A percentile compares a stretch with the other conserved stretches of the same genome.
Evolutionary conservation across 1,140 invertebrate species (phyloP).

Genomic region (Branchinecta lindahli): DNA sequence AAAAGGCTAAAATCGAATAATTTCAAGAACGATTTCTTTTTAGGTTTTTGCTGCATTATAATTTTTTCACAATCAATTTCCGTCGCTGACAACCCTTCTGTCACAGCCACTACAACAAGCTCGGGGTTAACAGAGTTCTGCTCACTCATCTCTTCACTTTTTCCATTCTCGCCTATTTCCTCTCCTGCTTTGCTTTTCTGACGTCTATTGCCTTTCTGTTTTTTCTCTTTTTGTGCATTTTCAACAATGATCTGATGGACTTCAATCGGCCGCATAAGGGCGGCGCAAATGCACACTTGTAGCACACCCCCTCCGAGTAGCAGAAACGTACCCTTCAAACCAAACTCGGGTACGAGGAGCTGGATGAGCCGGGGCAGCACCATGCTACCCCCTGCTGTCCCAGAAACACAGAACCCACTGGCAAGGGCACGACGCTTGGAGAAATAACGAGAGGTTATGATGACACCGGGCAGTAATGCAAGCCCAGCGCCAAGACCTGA

Average conservation of each 20-base stretch:
- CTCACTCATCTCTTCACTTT: no score
- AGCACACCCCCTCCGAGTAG: conserved; percentile 58
- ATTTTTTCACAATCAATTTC: no score
- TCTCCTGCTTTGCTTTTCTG: background rate
- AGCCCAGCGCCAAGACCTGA: conserved; percentile 58
- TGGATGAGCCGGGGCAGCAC: conserved; percentile 57
- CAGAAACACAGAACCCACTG: conserved; percentile 62
- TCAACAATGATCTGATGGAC: conserved; percentile 24
- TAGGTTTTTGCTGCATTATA: background rate
- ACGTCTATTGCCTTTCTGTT: background rate
- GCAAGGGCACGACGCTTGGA: conserved; percentile 57
- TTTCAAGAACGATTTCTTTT: conserved; percentile 21
- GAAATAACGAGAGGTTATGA: conserved; percentile 61
- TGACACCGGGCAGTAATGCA: conserved; percentile 57
- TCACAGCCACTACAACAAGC: no score
- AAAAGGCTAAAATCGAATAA: conserved; percentile 49
- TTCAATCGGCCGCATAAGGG: conserved; percentile 44
- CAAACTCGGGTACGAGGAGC: conserved; percentile 45
- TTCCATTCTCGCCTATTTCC: background rate
- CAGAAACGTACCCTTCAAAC: conserved; percentile 52
- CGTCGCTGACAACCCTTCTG: no score
- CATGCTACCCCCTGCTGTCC: conserved; percentile 58
- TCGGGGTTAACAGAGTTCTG: no score
- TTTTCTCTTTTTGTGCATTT: background rate
- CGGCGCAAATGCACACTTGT: conserved; percentile 53